phyloP scores from a whole-genome alignment of 2,113 vertebrate genomes.

The Phalacrocorax carbo region DNA sequence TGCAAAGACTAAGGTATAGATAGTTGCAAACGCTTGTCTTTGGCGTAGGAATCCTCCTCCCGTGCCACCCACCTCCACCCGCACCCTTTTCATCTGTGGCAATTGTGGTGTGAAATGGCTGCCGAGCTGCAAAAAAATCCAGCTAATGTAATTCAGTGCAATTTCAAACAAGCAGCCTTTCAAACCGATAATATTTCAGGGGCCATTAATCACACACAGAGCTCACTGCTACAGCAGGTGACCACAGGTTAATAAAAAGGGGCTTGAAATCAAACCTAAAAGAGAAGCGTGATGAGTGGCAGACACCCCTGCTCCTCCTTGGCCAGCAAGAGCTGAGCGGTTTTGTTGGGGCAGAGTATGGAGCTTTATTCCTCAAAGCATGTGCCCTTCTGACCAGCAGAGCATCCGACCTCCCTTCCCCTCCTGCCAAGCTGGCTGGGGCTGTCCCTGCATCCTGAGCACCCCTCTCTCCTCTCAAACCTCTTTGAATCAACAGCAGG shows the following conservation, averaged over 20 bases:
- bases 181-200: conserved; percentile 51
- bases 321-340: neutral
- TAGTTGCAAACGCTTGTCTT: neutral
- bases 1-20: neutral
- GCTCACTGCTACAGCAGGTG: conserved; percentile 29
- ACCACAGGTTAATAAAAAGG: conserved; percentile 64
- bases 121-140: neutral
- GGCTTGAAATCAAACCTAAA: neutral
- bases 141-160: conserved; percentile 7
- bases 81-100: conserved; percentile 28
- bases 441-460: neutral
- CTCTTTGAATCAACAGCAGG: neutral
- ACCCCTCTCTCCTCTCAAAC: neutral
- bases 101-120: conserved; percentile 42
- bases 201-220: conserved; percentile 65
- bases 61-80: neutral
- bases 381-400: neutral
- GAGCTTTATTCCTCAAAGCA: fast-evolving
- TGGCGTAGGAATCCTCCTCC: neutral
- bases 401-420: fast-evolving
- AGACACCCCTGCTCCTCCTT: neutral
- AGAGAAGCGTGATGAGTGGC: neutral
- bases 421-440: neutral
- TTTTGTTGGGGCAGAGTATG: neutral
- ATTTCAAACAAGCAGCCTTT: conserved; percentile 60